Conservation (phyloP, 2,113 vertebrate genomes). For the Colaptes auratus region DNA sequence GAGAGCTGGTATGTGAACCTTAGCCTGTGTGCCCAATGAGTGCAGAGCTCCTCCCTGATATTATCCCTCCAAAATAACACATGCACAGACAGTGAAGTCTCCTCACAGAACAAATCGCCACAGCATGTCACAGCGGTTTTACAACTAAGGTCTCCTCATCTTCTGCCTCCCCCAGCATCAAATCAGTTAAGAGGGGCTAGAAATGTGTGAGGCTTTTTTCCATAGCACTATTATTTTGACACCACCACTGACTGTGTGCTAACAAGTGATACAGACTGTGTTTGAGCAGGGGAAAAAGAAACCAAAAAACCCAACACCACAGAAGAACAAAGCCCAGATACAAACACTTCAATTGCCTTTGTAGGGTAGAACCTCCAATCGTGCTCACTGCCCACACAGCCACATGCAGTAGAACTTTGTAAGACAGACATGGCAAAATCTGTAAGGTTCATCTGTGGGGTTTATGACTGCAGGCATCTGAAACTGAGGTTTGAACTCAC, state of each 20-base stretch:
- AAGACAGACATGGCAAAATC: neutral
- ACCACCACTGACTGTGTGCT: neutral
- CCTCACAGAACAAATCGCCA: neutral
- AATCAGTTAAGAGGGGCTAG: neutral
- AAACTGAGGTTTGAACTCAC: neutral
- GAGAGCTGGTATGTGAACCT: neutral
- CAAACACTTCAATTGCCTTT: neutral
- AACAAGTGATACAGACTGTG: neutral
- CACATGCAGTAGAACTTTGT: rapidly evolving
- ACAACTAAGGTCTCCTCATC: neutral
- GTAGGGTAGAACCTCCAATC: neutral
- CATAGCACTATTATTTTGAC: neutral
- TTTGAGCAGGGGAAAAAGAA: neutral
- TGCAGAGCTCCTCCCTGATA: neutral
- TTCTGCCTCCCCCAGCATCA: neutral
- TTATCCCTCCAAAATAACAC: neutral
- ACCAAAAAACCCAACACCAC: neutral
- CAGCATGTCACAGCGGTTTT: neutral
- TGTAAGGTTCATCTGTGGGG: neutral
- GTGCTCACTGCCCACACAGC: neutral
- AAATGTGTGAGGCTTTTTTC: neutral
- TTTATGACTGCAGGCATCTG: neutral
- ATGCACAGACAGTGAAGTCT: neutral
- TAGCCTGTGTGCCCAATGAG: neutral
- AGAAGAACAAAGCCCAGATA: neutral